Evolutionary conservation across 2,888 invertebrate species (phyloP), one percentile per base, ranked within the genome.

Genomic region (Gonocerus acuteangulatus): DNA sequence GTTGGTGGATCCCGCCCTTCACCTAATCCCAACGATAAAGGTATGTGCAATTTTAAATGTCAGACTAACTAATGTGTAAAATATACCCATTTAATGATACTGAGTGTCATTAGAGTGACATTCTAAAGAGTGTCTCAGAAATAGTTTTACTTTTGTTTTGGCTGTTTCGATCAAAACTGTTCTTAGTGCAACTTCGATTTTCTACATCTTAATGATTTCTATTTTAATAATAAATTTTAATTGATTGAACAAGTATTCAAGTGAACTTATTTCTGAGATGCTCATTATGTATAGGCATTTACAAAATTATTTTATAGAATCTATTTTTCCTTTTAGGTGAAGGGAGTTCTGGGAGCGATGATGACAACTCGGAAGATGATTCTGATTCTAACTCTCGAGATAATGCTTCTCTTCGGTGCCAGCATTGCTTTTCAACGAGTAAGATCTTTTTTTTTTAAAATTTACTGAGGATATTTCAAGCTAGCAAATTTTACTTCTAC

Each of bases 281-380:
- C n/a, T n/a, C n/a, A n/a, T n/a, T n/a, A n/a, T n/a, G n/a, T n/a
- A n/a, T n/a, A n/a, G n/a, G n/a, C n/a, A n/a, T n/a, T n/a, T n/a
- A n/a, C n/a, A n/a, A n/a, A n/a, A n/a, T n/a, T n/a, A n/a, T n/a
- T n/a, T n/a, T n/a, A n/a, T n/a, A n/a, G n/a, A n/a, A n/a, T n/a
- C n/a, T n/a, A n/a, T n/a, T n/a, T n/a, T 47, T 49, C n/a, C 34
- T 44, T 23, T 34, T 57, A 62, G 57, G 63, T 52, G 80, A 80
- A 66, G 84, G 84, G 71, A 83, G 82, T 69, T 81, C 81, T 18
- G 81, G 78, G 11, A 80, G 79, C 72, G 81, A 81, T 68, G 78
- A 78, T 49, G 92, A 94, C 74, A 90, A 89, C 77, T 94, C 94
- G 67, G 94, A 94, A 73, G 93, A 94, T 74, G 95, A 95, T 75